phyloP scores from a whole-genome alignment of 2,797 vertebrate species.

The Miichthys miiuy region DNA sequence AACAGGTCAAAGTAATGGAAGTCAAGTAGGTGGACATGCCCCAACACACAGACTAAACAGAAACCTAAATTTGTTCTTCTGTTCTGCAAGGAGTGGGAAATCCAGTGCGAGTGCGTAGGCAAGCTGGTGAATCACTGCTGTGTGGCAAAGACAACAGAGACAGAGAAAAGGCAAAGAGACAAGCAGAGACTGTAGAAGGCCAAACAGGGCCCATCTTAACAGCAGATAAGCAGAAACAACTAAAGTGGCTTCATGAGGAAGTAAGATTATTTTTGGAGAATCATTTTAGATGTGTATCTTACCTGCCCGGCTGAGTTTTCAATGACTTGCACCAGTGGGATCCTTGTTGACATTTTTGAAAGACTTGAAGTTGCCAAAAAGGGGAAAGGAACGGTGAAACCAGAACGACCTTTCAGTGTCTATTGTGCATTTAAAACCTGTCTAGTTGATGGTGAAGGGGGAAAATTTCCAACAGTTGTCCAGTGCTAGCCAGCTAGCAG shows the following conservation, averaged over 20 bases:
- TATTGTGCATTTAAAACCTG: slow-evolving; percentile 78
- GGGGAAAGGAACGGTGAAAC: slow-evolving; percentile 47
- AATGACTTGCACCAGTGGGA: slow-evolving; percentile 85
- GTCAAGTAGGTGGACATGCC: slow-evolving; percentile 63
- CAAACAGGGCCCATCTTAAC: slow-evolving; percentile 31
- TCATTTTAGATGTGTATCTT: slow-evolving; percentile 59
- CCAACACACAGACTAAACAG: slow-evolving; percentile 73
- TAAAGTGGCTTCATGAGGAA: not conserved
- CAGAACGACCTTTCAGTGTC: slow-evolving; percentile 67
- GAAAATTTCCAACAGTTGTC: slow-evolving; percentile 52
- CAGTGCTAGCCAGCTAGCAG: slow-evolving; percentile 75
- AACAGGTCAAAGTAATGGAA: slow-evolving; percentile 52
- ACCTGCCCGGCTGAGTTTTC: slow-evolving; percentile 86
- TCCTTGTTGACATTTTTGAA: slow-evolving; percentile 86
- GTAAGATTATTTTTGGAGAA: not conserved
- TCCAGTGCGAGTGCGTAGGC: slow-evolving; percentile 73
- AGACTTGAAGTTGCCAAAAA: slow-evolving; percentile 65
- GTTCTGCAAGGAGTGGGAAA: slow-evolving; percentile 66
- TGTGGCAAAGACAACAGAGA: slow-evolving; percentile 72
- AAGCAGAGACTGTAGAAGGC: slow-evolving; percentile 36
- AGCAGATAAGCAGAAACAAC: not conserved
- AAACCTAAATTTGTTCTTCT: slow-evolving; percentile 65
- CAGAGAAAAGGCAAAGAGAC: slow-evolving; percentile 40
- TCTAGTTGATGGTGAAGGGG: slow-evolving; percentile 29
- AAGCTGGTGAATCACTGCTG: slow-evolving; percentile 77